Percentiles rank a stretch among this genome's conserved stretches.
These are phyloP conservation scores for Kuschelorhynchus macadamiae DNA, from an alignment of 2,888 invertebrate genomes.

Conservation along the genomic window DNA sequence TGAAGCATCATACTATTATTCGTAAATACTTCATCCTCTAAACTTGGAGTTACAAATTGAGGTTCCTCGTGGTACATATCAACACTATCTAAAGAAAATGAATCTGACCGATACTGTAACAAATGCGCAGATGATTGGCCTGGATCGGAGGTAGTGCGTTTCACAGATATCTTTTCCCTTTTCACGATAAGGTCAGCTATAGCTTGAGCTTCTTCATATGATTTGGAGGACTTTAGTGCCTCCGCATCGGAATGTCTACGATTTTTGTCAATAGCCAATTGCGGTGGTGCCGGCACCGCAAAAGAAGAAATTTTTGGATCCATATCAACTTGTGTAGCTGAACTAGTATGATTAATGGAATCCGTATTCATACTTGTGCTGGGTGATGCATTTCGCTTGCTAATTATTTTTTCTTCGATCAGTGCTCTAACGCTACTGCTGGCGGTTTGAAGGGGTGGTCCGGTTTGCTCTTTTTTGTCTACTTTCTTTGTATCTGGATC, in stretches of 20 bases:
- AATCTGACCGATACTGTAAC: slow-evolving; percentile 74
- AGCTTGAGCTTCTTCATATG: slow-evolving; percentile 81
- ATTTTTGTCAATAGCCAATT: slow-evolving; percentile 60
- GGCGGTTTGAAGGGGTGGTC: slow-evolving; percentile 92
- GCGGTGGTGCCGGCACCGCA: slow-evolving; percentile 73
- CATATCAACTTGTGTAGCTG: slow-evolving; percentile 56
- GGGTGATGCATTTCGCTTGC: slow-evolving; percentile 77
- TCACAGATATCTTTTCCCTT: slow-evolving; percentile 79
- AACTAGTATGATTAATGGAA: slow-evolving; percentile 49
- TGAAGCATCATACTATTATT: slow-evolving; percentile 80
- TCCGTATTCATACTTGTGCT: slow-evolving; percentile 43
- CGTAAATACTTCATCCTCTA: slow-evolving; percentile 85
- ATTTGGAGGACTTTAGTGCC: slow-evolving; percentile 71
- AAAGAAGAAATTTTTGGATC: slow-evolving; percentile 70
- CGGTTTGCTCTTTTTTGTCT: slow-evolving; percentile 86
- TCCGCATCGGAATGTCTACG: slow-evolving; percentile 73
- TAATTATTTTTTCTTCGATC: slow-evolving; percentile 94
- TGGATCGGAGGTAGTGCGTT: slow-evolving; percentile 81
- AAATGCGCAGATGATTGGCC: slow-evolving; percentile 71
- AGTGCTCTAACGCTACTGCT: slow-evolving; percentile 91
- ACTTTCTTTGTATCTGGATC: slow-evolving; percentile 89
- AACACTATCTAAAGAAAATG: slow-evolving; percentile 75
- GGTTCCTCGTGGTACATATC: slow-evolving; percentile 75
- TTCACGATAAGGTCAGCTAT: slow-evolving; percentile 83
- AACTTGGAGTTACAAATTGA: slow-evolving; percentile 75